Evolutionary conservation across 2,113 vertebrate genomes (phyloP), one percentile per base, ranked within the genome.

Genomic region (Callopanchax toddi): DNA sequence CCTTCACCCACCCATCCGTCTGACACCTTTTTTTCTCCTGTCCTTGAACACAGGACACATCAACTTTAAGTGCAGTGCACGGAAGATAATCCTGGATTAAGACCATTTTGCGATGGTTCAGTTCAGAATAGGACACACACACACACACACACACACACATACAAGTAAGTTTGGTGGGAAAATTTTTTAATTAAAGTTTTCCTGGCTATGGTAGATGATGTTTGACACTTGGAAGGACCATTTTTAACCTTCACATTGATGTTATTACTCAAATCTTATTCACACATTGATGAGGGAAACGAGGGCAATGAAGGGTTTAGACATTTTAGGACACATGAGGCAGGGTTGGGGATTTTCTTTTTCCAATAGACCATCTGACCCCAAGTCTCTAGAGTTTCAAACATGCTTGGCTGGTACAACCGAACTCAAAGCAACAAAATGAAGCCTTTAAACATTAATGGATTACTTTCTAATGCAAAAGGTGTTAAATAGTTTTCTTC

Each of bases 21-120:
- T n/a, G n/a, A n/a, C n/a, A n/a, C n/a, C n/a, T n/a, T 56, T 55
- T 71, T 58, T 25, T 10, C 43, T 60, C 18, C 10, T 17, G n/a
- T n/a, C n/a, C n/a, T n/a, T n/a, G n/a, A n/a, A n/a, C n/a, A n/a
- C n/a, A n/a, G n/a, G n/a, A n/a, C n/a, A n/a, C n/a, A 36, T 74
- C 20, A 20, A 42, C 54, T 46, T 61, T 37, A 64, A 51, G 39
- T 22, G 29, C 54, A 51, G 44, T 12, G 50, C 18, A 37, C 53
- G 20, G 25, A 29, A 44, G 17, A 44, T 40, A 60, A 67, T 52
- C 37, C 60, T 61, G 59, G 39, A 51, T 60, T 25, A 16, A 32
- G 22, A 45, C 44, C 18, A 51, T 59, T 44, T 32, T 40, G 21
- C 16, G 15, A 56, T 5, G 34, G 15, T 40, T 40, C 20, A 40